phyloP scores from a whole-genome alignment of 2,888 invertebrate genomes.

The Rhamnusium bicolor region DNA sequence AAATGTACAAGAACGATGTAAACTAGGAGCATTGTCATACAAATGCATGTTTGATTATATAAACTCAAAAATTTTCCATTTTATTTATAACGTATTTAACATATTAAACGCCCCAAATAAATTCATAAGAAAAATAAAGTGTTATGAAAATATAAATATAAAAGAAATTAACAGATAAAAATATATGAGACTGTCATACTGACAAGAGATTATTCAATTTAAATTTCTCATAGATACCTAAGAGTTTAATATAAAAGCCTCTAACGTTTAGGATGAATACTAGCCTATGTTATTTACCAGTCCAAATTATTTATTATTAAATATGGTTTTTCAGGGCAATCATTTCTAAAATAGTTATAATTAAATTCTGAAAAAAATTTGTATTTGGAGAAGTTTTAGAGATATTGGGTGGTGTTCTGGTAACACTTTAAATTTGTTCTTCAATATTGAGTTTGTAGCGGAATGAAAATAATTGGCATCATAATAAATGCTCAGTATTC shows the following conservation, averaged over 20 bases:
- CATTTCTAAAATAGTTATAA: too few relatives aligned
- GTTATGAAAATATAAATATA: background rate
- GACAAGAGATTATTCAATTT: background rate
- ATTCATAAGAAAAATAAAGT: background rate
- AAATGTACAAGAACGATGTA: background rate
- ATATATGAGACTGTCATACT: background rate
- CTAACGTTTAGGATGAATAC: background rate
- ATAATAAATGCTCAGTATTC: too few relatives aligned
- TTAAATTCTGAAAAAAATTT: too few relatives aligned
- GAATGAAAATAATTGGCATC: too few relatives aligned
- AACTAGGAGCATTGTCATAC: background rate
- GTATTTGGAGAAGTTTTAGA: too few relatives aligned
- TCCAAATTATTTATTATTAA: too few relatives aligned
- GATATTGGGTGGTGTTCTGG: too few relatives aligned
- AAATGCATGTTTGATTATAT: background rate
- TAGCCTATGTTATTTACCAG: too few relatives aligned
- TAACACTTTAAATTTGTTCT: too few relatives aligned
- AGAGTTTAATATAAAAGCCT: background rate
- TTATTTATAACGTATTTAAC: background rate
- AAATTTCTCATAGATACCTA: background rate
- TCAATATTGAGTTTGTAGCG: too few relatives aligned
- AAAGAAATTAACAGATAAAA: background rate
- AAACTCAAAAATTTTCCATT: slow-evolving; percentile 10
- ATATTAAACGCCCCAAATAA: background rate
- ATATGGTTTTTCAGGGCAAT: too few relatives aligned